Conservation (phyloP, 2,888 invertebrate species). For the Alcis repandata region DNA sequence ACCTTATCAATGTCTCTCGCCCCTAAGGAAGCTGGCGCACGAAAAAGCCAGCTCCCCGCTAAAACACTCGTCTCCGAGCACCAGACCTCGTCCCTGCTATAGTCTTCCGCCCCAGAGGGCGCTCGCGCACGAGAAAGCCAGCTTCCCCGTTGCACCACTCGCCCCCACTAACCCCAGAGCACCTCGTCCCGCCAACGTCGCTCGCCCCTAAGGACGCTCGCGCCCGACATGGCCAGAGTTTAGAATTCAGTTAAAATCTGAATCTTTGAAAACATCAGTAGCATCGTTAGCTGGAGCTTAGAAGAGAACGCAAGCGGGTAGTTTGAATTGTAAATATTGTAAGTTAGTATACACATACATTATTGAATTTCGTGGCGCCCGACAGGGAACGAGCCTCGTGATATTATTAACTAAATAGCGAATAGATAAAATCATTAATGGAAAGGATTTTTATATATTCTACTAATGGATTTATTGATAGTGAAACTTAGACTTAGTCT, state of each 20-base stretch:
- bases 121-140: too few species aligned
- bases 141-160: too few species aligned
- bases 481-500: slow-evolving; percentile 82
- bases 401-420: slow-evolving; percentile 85
- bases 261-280: slow-evolving; percentile 46
- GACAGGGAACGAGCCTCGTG: slow-evolving; percentile 78
- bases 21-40: too few species aligned
- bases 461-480: slow-evolving; percentile 85
- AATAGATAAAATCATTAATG: slow-evolving; percentile 85
- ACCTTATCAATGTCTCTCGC: too few species aligned
- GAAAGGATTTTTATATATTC: slow-evolving; percentile 86
- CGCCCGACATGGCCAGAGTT: too few species aligned
- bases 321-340: slow-evolving; percentile 83
- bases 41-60: too few species aligned
- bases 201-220: too few species aligned
- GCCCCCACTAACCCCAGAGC: too few species aligned
- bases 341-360: slow-evolving; percentile 75
- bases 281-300: slow-evolving; percentile 75
- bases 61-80: too few species aligned
- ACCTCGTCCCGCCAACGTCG: too few species aligned
- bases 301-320: slow-evolving; percentile 80
- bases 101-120: too few species aligned
- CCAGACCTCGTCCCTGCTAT: too few species aligned
- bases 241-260: slow-evolving; percentile 49
- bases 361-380: slow-evolving; percentile 75